Conservation (phyloP, 1,140 invertebrate species). For the Aphaenogaster floridana region DNA sequence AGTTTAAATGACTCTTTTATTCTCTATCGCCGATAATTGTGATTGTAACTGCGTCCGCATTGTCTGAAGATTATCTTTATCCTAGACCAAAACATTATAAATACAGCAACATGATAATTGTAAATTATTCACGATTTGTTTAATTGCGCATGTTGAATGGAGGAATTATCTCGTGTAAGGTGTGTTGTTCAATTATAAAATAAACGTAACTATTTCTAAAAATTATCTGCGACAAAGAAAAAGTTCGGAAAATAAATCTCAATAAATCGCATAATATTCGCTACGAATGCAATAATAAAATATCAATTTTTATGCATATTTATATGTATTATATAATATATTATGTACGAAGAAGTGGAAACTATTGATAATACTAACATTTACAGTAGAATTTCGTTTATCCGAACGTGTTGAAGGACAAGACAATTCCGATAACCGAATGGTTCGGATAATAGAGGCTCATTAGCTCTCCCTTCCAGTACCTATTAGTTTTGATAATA, state of each 20-base stretch:
- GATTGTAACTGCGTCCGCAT: not conserved
- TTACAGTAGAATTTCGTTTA: no score
- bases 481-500: no score
- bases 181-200: not conserved
- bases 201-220: constrained; percentile 19
- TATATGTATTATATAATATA: not conserved
- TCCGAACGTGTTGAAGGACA: no score
- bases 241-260: not conserved
- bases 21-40: not conserved
- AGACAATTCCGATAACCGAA: no score
- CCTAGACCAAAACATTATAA: constrained; percentile 8
- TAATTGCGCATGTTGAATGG: constrained; percentile 1
- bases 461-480: no score
- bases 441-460: no score
- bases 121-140: constrained; percentile 31
- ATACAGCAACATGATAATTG: constrained; percentile 12
- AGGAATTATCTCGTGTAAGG: not conserved
- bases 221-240: not conserved
- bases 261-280: not conserved
- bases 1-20: not conserved
- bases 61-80: constrained; percentile 29
- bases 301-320: not conserved
- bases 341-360: not conserved
- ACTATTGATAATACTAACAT: not conserved
- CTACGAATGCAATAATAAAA: not conserved